Evolutionary conservation across 2,888 invertebrate genomes (phyloP), one percentile per base, ranked within the genome.

Genomic region (Gastracanthus pulcherrimus): DNA sequence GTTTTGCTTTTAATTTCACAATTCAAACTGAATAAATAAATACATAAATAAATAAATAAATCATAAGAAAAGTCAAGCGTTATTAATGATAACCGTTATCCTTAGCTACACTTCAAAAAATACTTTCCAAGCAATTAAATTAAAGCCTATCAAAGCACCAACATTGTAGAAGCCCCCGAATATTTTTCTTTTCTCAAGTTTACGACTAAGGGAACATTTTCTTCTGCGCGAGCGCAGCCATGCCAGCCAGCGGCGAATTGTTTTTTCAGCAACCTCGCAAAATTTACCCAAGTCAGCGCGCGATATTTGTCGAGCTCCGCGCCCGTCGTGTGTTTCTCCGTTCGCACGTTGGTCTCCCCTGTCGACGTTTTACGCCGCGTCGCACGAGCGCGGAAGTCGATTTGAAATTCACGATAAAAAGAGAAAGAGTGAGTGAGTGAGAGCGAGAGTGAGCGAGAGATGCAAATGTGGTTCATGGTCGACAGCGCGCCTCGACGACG

Each of bases 401-500:
- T 48, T 77, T 77, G 19, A 62, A 77, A 70, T 70, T 77, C 77
- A 62, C 48, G 45, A 69, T 69, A 45, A 45, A 76, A 11, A 38
- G 19, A 45, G 9, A 41, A 2, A 9, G 41, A n/a, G n/a, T n/a
- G n/a, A n/a, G n/a, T n/a, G n/a, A n/a, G 41, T 13, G 41, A 9
- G 41, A 41, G 41, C 9, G 38, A 45, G 48, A 48, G 34, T 36
- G 36, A 45, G 48, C 6, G 36, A 58, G 13, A 45, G 34, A 70
- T 77, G 77, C 70, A 67, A 70, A 77, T 70, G 38, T 34, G 60
- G 69, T 23, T 76, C 76, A 60, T n/a, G 69, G 75, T 9, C 64
- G 23, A 4, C n/a, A 3, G 38, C 7, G 38, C 38, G 38, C 11
- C 13, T 41, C 13, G 16, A 41, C 16, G 9, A 16, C 9, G 16